A percentile compares a stretch with the other conserved stretches of the same genome.
These are phyloP conservation scores for Tupaia chinensis DNA, from an alignment of 2,113 vertebrate genomes.

Conservation along the genomic window DNA sequence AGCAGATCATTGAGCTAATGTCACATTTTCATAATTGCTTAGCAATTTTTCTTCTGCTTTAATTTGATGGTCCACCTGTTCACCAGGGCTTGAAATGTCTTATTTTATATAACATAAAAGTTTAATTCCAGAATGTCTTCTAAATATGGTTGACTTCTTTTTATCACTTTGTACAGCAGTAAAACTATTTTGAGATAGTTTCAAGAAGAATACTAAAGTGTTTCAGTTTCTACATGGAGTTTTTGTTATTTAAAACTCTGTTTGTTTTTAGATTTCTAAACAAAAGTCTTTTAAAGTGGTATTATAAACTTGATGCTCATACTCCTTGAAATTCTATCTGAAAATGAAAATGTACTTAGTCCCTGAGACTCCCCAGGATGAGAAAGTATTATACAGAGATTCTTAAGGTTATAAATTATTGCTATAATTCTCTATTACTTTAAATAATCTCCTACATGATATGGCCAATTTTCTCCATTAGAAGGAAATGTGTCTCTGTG, in stretches of 20 bases:
- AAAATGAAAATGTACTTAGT: neutral
- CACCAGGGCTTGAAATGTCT: neutral
- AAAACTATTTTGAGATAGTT: neutral
- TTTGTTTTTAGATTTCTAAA: neutral
- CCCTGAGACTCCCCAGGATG: neutral
- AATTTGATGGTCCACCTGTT: neutral
- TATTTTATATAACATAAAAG: neutral
- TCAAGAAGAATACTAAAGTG: constrained; percentile 30
- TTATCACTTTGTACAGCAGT: neutral
- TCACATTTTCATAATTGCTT: constrained; percentile 16
- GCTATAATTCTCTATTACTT: neutral
- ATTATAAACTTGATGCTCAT: neutral
- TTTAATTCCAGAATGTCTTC: constrained; percentile 27
- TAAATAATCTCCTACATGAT: neutral
- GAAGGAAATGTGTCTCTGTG: neutral
- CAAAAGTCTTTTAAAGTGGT: neutral
- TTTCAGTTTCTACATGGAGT: neutral
- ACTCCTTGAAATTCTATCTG: neutral
- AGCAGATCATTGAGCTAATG: constrained; percentile 18
- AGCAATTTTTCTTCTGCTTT: constrained; percentile 14
- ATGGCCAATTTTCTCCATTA: neutral
- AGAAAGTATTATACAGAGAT: neutral
- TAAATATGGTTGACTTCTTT: neutral
- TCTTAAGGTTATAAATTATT: neutral
- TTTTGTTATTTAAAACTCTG: neutral